Percentiles rank a stretch among this genome's conserved stretches.
These are phyloP conservation scores for Paraescarpia echinospica DNA, from an alignment of 1,140 invertebrate species.

Conservation along the genomic window DNA sequence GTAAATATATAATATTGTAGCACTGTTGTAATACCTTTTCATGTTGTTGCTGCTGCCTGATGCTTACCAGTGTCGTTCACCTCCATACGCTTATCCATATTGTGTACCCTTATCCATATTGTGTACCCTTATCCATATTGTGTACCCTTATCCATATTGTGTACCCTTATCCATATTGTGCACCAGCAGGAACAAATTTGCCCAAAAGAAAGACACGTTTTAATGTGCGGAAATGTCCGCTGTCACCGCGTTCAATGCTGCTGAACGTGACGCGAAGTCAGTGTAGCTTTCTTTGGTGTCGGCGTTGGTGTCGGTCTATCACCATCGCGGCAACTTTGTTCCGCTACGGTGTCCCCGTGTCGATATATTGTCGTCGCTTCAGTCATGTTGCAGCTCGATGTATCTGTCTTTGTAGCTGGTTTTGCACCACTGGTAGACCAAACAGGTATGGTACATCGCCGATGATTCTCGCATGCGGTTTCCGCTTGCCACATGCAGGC, in stretches of 20 bases:
- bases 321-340: not conserved
- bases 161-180: not conserved
- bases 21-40: not conserved
- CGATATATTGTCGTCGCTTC: not conserved
- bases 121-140: not conserved
- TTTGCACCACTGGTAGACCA: not conserved
- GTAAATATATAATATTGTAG: not conserved
- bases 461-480: not conserved
- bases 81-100: too few species aligned
- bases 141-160: not conserved
- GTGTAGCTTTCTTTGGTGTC: not conserved
- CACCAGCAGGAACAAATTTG: not conserved
- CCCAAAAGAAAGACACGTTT: not conserved
- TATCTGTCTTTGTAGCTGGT: not conserved
- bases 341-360: not conserved
- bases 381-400: not conserved
- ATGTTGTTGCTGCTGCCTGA: not conserved
- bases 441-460: not conserved
- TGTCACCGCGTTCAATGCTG: not conserved
- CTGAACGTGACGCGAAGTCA: not conserved
- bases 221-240: not conserved
- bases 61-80: not conserved
- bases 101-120: not conserved
- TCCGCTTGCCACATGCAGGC: not conserved
- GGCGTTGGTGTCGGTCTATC: not conserved